phyloP scores from a whole-genome alignment of 2,113 vertebrate genomes.

The Rhynchomys soricoides region DNA sequence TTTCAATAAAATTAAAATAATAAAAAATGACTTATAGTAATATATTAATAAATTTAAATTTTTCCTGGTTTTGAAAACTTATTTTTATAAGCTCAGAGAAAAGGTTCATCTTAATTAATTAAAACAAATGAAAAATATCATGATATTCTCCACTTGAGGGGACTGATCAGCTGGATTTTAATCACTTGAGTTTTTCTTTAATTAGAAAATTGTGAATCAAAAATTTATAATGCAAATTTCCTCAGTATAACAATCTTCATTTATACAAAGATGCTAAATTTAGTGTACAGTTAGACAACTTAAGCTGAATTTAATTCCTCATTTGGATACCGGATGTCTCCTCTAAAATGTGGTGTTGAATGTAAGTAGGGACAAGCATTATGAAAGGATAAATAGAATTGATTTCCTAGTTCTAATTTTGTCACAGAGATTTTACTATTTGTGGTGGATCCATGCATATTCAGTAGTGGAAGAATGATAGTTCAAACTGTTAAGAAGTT shows the following conservation, averaged over 20 bases:
- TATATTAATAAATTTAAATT: background rate
- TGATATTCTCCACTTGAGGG: background rate
- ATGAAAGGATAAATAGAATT: background rate
- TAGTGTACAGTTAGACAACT: background rate
- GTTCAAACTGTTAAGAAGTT: background rate
- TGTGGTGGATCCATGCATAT: background rate
- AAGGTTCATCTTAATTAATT: background rate
- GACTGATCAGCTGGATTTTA: slow-evolving; percentile 27
- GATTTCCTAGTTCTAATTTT: background rate
- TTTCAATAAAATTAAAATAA: too few relatives aligned
- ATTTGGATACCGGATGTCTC: background rate
- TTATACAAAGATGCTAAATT: background rate
- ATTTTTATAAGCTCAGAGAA: background rate
- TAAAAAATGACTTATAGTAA: background rate
- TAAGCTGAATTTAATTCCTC: background rate
- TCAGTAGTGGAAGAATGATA: background rate
- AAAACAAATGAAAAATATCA: background rate
- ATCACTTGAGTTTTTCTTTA: background rate
- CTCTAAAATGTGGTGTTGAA: background rate
- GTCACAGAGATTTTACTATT: background rate
- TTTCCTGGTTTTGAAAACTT: background rate
- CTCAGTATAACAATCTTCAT: background rate
- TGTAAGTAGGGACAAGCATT: background rate
- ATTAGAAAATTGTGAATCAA: background rate
- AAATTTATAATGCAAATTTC: background rate